Base-by-base conservation (phyloP, 2,797 vertebrate genomes). In the Hydrophis major region DNA sequence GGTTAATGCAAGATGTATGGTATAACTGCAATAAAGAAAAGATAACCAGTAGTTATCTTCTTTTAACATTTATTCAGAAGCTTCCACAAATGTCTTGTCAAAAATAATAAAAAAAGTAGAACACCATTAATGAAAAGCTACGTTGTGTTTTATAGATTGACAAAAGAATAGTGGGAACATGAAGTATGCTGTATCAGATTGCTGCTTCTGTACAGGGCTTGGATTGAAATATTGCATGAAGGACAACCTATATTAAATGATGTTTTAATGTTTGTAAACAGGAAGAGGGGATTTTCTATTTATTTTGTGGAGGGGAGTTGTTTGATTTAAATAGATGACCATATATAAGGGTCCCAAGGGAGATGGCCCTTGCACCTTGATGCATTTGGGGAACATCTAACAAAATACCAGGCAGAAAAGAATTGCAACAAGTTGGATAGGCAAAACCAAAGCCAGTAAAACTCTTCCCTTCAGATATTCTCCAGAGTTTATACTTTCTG, bases 381-480 rank as follows among this genome's bases (percentile, higher is more conserved):
- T 74, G 57, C 27, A 83, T 60, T 53, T 66, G 78, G 20, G 50
- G 69, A 55, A 74, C 25, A 63, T 16, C 3, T 89, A 74, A 37
- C 7, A 18, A 50, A 27, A 14, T 66, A 22, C 4, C 12, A 37
- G 32, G 57, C 42, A 50, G 74, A 92, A 27, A 89, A 74, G 4
- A 55, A 57, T 20, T 61, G 32, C 61, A 25, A 53, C 12, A 42
- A 50, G 25, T 2, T 4, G 61, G 28, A 56, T 55, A 57, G 27
- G 47, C 87, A 74, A 78, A 87, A 89, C 37, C 63, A 25, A 55
- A 69, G 61, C 42, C 10, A 47, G 11, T 2, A 0, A 0, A 0
- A 4, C 28, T 13, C 28, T 11, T 1, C 53, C 0, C 0, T 66
- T 96, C 95, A 95, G 89, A 56, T 60, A 6, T 94, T 95, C 53